Conservation (phyloP, 2,888 invertebrate species). For the Meiosimyza decipiens region DNA sequence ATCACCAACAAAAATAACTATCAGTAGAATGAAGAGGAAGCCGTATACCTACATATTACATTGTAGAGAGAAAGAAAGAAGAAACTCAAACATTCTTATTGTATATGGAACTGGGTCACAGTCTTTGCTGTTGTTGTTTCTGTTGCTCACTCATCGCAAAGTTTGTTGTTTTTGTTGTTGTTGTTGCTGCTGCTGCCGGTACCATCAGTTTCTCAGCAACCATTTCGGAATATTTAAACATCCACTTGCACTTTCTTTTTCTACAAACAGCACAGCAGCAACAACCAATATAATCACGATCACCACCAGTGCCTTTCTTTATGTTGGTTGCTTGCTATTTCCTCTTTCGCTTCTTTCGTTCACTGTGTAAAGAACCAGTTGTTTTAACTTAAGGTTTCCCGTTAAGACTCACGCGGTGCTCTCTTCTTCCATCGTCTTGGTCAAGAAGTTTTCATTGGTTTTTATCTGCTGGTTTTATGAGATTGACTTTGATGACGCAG, state of each 20-base stretch:
- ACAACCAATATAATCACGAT: slow-evolving; percentile 1
- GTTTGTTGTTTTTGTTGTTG: neutral
- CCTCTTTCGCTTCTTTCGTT: too few species aligned
- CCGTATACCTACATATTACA: too few species aligned
- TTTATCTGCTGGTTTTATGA: too few species aligned
- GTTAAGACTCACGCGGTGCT: neutral
- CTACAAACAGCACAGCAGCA: slow-evolving; percentile 23
- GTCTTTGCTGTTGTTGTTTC: slow-evolving; percentile 20
- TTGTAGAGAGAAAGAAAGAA: slow-evolving; percentile 9
- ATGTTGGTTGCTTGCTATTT: neutral
- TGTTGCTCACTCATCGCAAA: slow-evolving; percentile 9
- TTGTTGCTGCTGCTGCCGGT: neutral
- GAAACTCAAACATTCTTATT: slow-evolving; percentile 56
- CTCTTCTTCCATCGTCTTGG: too few species aligned
- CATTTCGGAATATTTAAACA: slow-evolving; percentile 62
- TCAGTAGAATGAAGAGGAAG: too few species aligned
- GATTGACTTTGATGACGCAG: too few species aligned
- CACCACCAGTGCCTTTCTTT: too few species aligned
- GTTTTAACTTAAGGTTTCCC: too few species aligned
- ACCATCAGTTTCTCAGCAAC: slow-evolving; percentile 35
- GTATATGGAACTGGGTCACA: slow-evolving; percentile 56
- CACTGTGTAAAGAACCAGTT: too few species aligned
- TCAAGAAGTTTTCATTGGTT: too few species aligned
- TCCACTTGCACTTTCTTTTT: slow-evolving; percentile 66
- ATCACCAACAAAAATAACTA: slow-evolving; percentile 2